Evolutionary conservation across 1,140 invertebrate species (phyloP).

Genomic region (Bombus pyrosoma): DNA sequence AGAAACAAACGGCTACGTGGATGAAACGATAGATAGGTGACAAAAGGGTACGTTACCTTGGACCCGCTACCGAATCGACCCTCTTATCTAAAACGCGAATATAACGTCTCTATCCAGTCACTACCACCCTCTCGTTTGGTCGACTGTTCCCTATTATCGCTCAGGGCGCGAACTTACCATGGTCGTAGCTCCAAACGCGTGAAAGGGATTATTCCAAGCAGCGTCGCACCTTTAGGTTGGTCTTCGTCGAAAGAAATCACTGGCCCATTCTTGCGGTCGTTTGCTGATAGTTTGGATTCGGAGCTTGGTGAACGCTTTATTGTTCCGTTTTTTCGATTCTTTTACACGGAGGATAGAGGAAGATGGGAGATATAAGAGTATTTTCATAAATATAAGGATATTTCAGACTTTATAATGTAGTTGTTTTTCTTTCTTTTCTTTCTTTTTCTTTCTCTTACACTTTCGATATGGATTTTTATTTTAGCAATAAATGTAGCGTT

Average conservation of each 20-base stretch:
- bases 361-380: not conserved
- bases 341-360: not conserved
- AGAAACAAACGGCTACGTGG: not conserved
- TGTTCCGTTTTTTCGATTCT: not conserved
- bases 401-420: no score
- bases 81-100: slow-evolving; percentile 48
- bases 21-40: not conserved
- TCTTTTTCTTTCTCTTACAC: no score
- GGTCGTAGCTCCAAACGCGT: not conserved
- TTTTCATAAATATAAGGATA: no score
- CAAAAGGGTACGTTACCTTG: not conserved
- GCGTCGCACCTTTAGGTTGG: not conserved
- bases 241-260: not conserved
- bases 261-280: not conserved
- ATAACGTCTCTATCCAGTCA: slow-evolving; percentile 51
- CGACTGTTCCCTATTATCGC: not conserved
- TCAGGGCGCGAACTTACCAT: not conserved
- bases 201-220: not conserved
- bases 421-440: no score
- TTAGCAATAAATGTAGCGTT: no score
- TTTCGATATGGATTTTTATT: no score
- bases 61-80: not conserved
- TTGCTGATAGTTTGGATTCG: no score
- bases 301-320: no score
- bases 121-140: not conserved